A percentile compares a stretch with the other conserved stretches of the same genome.
phyloP scores from a whole-genome alignment of 2,888 invertebrate species.

The Drosophila greeni region DNA sequence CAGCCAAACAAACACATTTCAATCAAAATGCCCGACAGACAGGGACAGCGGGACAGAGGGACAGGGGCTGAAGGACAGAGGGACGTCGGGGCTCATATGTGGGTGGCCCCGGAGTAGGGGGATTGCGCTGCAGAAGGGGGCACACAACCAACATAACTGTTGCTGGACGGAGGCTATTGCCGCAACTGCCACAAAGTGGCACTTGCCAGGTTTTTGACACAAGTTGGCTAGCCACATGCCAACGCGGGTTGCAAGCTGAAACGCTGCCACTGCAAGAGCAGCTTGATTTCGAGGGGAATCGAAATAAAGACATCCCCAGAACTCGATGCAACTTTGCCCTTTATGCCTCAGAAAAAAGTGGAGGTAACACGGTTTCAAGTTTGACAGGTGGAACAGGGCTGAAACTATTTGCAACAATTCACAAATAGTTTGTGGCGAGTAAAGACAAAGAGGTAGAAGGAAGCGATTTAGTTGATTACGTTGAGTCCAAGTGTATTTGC shows the following conservation, averaged over 20 bases:
- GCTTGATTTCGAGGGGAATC: slow-evolving; percentile 57
- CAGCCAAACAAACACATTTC: slow-evolving; percentile 71
- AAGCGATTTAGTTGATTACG: no score
- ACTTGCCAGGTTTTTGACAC: slow-evolving; percentile 68
- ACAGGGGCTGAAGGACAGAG: slow-evolving; percentile 23
- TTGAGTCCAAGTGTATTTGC: no score
- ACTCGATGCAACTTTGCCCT: slow-evolving; percentile 45
- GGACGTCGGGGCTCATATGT: slow-evolving; percentile 41
- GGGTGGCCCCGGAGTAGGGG: slow-evolving; percentile 49
- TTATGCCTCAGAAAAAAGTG: neutral
- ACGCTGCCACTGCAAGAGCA: slow-evolving; percentile 17
- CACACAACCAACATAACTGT: slow-evolving; percentile 46
- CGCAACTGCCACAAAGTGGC: slow-evolving; percentile 67
- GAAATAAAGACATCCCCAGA: slow-evolving; percentile 55
- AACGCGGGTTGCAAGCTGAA: slow-evolving; percentile 21
- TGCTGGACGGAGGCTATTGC: slow-evolving; percentile 36
- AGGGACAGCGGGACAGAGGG: slow-evolving; percentile 19
- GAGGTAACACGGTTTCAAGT: slow-evolving; percentile 1
- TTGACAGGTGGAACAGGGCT: slow-evolving; percentile 26
- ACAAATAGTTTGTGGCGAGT: no score
- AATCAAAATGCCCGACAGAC: slow-evolving; percentile 65
- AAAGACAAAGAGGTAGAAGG: no score
- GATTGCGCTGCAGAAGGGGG: neutral
- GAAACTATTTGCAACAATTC: slow-evolving; percentile 14
- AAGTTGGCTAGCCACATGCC: slow-evolving; percentile 48